Conservation (phyloP, 2,888 invertebrate species). For the Mesorhabditis spiculigera region DNA sequence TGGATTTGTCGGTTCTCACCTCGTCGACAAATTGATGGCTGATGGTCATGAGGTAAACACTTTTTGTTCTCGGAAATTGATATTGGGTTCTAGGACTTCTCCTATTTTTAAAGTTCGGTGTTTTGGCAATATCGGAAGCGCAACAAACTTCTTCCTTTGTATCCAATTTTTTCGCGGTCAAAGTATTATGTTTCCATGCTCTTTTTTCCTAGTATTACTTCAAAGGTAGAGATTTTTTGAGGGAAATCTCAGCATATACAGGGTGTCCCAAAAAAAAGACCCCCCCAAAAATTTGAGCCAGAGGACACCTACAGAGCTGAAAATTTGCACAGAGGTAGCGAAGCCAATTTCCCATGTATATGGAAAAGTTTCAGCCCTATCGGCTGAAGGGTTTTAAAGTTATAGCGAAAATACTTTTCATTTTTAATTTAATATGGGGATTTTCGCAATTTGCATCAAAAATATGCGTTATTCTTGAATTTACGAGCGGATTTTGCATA, state of each 20-base stretch:
- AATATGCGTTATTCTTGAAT: too few relatives aligned
- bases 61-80: neutral
- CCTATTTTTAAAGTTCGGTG: neutral
- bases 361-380: too few relatives aligned
- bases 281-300: too few relatives aligned
- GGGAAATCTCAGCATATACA: neutral
- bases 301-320: too few relatives aligned
- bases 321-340: too few relatives aligned
- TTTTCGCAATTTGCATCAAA: too few relatives aligned
- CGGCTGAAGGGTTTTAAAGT: too few relatives aligned
- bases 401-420: too few relatives aligned
- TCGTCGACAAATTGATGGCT: conserved; percentile 90
- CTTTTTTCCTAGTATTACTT: neutral
- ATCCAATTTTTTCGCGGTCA: neutral
- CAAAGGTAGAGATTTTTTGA: neutral
- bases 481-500: too few relatives aligned
- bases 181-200: neutral
- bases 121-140: neutral
- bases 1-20: conserved; percentile 76
- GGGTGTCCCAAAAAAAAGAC: too few relatives aligned
- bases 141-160: neutral
- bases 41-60: conserved; percentile 62
- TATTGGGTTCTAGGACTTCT: neutral
- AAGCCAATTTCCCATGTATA: too few relatives aligned
- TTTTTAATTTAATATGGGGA: too few relatives aligned